These are phyloP conservation scores for Clistopyga incitator DNA, from an alignment of 2,888 invertebrate species.

Conservation along the genomic window DNA sequence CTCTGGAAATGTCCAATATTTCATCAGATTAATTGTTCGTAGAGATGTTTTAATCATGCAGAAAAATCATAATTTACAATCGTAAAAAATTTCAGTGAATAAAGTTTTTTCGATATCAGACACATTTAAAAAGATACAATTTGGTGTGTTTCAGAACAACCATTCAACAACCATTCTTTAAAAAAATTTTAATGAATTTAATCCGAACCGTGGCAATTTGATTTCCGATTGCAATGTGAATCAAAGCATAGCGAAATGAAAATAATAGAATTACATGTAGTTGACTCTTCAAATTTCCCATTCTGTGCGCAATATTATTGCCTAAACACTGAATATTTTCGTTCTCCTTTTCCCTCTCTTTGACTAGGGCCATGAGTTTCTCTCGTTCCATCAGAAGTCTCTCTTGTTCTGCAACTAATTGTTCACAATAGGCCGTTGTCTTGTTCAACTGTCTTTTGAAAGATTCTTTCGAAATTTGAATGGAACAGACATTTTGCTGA, in stretches of 20 bases:
- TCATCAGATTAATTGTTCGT: too few relatives aligned
- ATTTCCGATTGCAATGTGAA: neutral
- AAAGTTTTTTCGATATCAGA: too few relatives aligned
- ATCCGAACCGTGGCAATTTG: too few relatives aligned
- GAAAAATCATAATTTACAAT: too few relatives aligned
- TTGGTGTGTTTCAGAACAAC: too few relatives aligned
- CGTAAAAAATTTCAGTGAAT: too few relatives aligned
- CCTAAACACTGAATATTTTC: conserved; percentile 81
- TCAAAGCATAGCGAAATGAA: neutral
- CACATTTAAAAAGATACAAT: too few relatives aligned
- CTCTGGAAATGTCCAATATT: conserved; percentile 78
- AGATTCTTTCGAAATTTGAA: conserved; percentile 85
- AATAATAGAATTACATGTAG: conserved; percentile 82
- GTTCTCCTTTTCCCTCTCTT: conserved; percentile 78
- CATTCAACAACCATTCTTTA: too few relatives aligned
- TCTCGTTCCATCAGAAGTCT: conserved; percentile 83
- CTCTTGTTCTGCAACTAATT: conserved; percentile 86
- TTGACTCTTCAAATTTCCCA: conserved; percentile 85
- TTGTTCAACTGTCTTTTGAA: conserved; percentile 85
- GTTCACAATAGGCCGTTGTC: conserved; percentile 85
- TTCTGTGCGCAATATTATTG: conserved; percentile 85
- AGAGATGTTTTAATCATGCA: too few relatives aligned
- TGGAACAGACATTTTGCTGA: conserved; percentile 84
- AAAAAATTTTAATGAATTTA: too few relatives aligned
- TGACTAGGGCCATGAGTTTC: conserved; percentile 73